A percentile compares a stretch with the other conserved stretches of the same genome.
Conservation (phyloP, 92 coral and sea anemone species). For the Micromussa lordhowensis region DNA sequence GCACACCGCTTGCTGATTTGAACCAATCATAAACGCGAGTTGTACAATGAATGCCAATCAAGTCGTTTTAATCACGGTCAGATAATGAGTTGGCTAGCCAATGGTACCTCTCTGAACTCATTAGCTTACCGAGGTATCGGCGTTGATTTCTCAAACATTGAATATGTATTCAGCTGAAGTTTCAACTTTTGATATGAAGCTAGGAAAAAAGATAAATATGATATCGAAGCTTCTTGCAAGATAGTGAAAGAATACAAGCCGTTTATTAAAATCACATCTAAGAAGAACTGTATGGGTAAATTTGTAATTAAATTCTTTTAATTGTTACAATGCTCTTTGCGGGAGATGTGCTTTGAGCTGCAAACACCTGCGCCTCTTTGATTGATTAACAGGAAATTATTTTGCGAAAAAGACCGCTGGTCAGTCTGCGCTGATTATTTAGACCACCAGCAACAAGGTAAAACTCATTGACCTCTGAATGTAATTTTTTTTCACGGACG, state of each 20-base stretch:
- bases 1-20: conserved; percentile 68
- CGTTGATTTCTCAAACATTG: not conserved
- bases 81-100: conserved; percentile 39
- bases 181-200: not conserved
- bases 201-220: not conserved
- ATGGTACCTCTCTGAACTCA: conserved; percentile 7
- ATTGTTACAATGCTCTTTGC: conserved; percentile 39
- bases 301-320: conserved; percentile 38
- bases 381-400: conserved; percentile 36
- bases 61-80: conserved; percentile 72
- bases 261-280: conserved; percentile 43
- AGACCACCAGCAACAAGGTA: not conserved
- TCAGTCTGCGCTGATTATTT: conserved; percentile 7
- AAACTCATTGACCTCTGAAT: too few relatives aligned
- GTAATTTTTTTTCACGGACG: too few relatives aligned
- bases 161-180: conserved; percentile 1
- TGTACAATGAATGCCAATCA: conserved; percentile 79
- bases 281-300: conserved; percentile 9
- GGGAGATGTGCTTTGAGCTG: conserved; percentile 41
- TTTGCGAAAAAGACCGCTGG: conserved; percentile 29
- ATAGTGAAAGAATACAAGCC: not conserved
- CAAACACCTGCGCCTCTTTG: conserved; percentile 39
- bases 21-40: conserved; percentile 67
- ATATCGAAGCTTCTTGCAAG: not conserved
- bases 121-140: conserved; percentile 34